These are phyloP conservation scores for Cheilosia urbana DNA, from an alignment of 2,888 invertebrate genomes.

Conservation along the genomic window DNA sequence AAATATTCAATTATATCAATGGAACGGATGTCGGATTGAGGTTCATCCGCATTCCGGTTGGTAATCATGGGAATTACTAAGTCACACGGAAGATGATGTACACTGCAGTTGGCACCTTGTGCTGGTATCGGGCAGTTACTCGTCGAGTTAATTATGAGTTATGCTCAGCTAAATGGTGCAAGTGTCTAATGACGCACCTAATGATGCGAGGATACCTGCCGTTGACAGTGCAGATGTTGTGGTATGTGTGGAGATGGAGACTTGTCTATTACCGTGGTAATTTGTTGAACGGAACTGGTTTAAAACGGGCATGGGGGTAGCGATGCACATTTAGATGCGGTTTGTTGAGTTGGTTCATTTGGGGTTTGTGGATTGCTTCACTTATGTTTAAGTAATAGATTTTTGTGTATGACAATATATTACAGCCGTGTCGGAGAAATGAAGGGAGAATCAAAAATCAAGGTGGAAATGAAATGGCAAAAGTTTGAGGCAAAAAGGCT, in stretches of 20 bases:
- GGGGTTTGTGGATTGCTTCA: too few species aligned
- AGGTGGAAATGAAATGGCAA: too few species aligned
- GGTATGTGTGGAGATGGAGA: neutral
- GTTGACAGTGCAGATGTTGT: conserved; percentile 3
- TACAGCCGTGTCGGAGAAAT: too few species aligned
- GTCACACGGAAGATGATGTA: conserved; percentile 49
- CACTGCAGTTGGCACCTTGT: conserved; percentile 64
- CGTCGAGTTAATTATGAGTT: conserved; percentile 65
- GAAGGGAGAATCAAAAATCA: too few species aligned
- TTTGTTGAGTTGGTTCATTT: neutral
- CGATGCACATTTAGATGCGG: neutral
- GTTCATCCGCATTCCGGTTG: conserved; percentile 68
- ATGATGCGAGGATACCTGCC: conserved; percentile 49
- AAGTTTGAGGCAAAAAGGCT: too few species aligned
- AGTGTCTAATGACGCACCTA: conserved; percentile 65
- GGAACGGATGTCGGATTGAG: conserved; percentile 63
- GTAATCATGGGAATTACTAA: conserved; percentile 51
- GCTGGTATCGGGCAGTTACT: conserved; percentile 14
- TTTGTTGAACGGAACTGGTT: conserved; percentile 56
- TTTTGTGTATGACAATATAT: too few species aligned
- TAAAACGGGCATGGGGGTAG: neutral
- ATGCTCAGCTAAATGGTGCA: conserved; percentile 58
- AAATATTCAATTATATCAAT: conserved; percentile 68
- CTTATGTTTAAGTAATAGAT: too few species aligned
- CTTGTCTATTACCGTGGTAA: conserved; percentile 32